Base-by-base conservation (phyloP, 2,797 vertebrate species). In the Coreius guichenoti region DNA sequence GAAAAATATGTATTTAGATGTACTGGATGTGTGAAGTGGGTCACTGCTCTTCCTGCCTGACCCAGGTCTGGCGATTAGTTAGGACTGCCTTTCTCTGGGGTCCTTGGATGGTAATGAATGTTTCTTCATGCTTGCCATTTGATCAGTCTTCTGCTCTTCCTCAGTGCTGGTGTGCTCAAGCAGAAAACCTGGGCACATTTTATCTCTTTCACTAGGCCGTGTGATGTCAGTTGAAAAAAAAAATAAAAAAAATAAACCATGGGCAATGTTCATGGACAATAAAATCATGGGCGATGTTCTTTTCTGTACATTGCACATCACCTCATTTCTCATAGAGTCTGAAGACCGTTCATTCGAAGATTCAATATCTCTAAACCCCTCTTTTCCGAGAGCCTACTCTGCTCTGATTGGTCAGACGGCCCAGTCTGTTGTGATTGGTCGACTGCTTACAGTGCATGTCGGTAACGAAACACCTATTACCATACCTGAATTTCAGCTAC, bases 1-100 rank as follows among this genome's bases (percentile, higher is more conserved):
- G 79, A 82, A 87, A 88, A 90, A 88, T 86, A 87, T 86, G 82
- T 76, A 86, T 90, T 90, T 84, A 86, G 84, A 88, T 82, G 83
- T 83, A 86, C 61, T 89, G 76, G 74, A 65, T 65, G 58, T 90
- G 80, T 89, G 86, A 90, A 88, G 21, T 86, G 82, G 89, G 89
- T 90, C 89, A 89, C 75, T 77, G 82, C 70, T 70, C 84, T 85
- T 76, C 77, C 83, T 51, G 67, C n/a, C n/a, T 82, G 80, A 63
- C 74, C 56, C 61, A 21, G 69, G 80, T 87, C 80, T 47, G 69
- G 19, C 23, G n/a, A 82, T 85, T 80, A 85, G 80, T 85, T 74
- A 83, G 75, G 47, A 56, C 51, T 47, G 82, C 26, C 77, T 80
- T 86, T 85, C 85, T 86, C 78, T 51, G 47, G 80, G 75, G 67